A percentile compares a stretch with the other conserved stretches of the same genome.
These are phyloP conservation scores for Novumbra hubbsi DNA, from an alignment of 2,797 vertebrate species.

Conservation along the genomic window DNA sequence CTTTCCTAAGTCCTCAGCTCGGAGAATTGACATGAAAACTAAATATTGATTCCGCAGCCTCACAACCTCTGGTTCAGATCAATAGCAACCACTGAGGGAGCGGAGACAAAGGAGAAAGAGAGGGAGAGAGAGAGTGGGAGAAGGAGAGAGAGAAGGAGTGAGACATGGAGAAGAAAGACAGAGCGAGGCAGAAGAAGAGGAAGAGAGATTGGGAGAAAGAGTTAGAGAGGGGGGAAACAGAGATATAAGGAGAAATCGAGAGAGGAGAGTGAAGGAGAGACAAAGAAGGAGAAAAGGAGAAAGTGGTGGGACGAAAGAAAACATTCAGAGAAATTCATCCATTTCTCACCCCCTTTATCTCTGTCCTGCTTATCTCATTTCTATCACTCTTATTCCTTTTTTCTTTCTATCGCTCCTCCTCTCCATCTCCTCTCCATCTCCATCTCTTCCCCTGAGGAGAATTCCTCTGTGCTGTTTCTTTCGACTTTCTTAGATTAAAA, in stretches of 20 bases:
- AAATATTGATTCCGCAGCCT: conserved; percentile 10
- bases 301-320: no score
- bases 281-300: neutral
- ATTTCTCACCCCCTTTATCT: no score
- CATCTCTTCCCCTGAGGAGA: no score
- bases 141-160: neutral
- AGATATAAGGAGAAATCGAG: neutral
- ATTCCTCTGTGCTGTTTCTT: no score
- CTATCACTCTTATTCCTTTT: no score
- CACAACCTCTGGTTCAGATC: conserved; percentile 41
- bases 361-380: no score
- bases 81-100: conserved; percentile 28
- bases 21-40: conserved; percentile 28
- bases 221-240: neutral
- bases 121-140: neutral
- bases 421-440: no score
- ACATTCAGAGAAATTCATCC: neutral
- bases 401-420: no score
- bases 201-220: neutral
- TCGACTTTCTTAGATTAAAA: no score
- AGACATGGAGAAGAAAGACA: neutral
- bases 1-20: conserved; percentile 12
- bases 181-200: neutral
- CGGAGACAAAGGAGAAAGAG: neutral
- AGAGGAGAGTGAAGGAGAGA: neutral